phyloP scores from a whole-genome alignment of 2,888 invertebrate species.

The Chrysomela aeneicollis region DNA sequence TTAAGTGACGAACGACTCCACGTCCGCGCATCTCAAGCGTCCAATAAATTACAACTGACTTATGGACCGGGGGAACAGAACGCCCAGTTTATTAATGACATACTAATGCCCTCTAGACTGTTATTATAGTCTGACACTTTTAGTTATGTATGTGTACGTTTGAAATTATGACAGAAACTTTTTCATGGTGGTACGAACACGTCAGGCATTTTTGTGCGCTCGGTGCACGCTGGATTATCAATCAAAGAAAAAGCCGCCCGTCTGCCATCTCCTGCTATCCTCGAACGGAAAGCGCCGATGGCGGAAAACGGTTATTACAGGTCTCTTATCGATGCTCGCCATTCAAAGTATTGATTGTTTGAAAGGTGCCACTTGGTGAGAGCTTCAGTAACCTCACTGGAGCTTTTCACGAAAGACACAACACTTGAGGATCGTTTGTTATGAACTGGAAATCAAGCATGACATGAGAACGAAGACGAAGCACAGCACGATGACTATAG shows the following conservation, averaged over 20 bases:
- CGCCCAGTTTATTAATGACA: slow-evolving; percentile 47
- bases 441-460: too few relatives aligned
- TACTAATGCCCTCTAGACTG: slow-evolving; percentile 45
- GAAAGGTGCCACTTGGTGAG: too few relatives aligned
- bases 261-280: too few relatives aligned
- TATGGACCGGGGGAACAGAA: slow-evolving; percentile 40
- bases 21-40: slow-evolving; percentile 43
- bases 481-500: too few relatives aligned
- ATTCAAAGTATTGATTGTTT: too few relatives aligned
- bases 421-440: too few relatives aligned
- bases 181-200: slow-evolving; percentile 22
- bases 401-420: too few relatives aligned
- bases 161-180: slow-evolving; percentile 29
- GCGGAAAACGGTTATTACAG: not conserved
- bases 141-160: slow-evolving; percentile 37
- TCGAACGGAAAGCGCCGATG: not conserved
- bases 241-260: slow-evolving; percentile 25
- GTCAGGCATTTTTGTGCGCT: slow-evolving; percentile 15
- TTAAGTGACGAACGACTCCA: slow-evolving; percentile 34
- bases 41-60: slow-evolving; percentile 46
- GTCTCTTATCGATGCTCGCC: too few relatives aligned
- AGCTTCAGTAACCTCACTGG: too few relatives aligned
- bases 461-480: too few relatives aligned
- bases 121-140: slow-evolving; percentile 43
- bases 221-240: slow-evolving; percentile 22